Conservation (phyloP, 2,888 invertebrate genomes). For the Muscina levida region DNA sequence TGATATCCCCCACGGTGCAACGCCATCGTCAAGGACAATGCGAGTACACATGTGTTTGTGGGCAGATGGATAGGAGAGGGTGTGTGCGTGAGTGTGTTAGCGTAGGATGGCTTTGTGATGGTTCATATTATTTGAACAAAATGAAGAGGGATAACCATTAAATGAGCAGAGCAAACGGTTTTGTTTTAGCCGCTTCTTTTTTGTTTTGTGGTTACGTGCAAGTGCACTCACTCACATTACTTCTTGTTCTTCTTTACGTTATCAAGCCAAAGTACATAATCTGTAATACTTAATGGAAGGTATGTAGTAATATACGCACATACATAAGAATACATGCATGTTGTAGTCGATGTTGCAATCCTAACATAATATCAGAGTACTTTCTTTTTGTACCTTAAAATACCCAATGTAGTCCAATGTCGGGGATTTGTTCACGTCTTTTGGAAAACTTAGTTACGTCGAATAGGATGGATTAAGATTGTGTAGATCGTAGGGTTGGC, state of each 20-base stretch:
- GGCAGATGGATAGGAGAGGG: too few relatives aligned
- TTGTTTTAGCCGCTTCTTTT: too few relatives aligned
- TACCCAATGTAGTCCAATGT: too few relatives aligned
- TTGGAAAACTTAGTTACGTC: too few relatives aligned
- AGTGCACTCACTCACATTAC: conserved; percentile 24
- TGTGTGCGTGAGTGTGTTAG: not conserved
- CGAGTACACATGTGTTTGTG: not conserved
- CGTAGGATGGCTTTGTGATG: conserved; percentile 6
- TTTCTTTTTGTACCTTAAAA: conserved; percentile 1
- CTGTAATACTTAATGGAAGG: conserved; percentile 41
- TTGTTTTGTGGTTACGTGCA: conserved; percentile 27
- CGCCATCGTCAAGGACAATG: conserved; percentile 53
- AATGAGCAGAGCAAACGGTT: conserved; percentile 25
- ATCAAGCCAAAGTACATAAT: conserved; percentile 47
- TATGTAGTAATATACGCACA: not conserved
- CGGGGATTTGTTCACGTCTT: too few relatives aligned
- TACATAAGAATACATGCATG: not conserved
- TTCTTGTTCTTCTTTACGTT: conserved; percentile 2
- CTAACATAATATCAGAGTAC: not conserved
- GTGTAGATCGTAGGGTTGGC: too few relatives aligned
- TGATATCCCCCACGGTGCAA: not conserved
- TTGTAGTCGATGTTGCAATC: not conserved
- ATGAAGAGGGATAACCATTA: conserved; percentile 36
- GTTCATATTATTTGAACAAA: conserved; percentile 41
- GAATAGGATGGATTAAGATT: too few relatives aligned